Evolutionary conservation across 2,113 vertebrate species (phyloP), one percentile per base, ranked within the genome.

Genomic region (Todiramphus saurophagus): DNA sequence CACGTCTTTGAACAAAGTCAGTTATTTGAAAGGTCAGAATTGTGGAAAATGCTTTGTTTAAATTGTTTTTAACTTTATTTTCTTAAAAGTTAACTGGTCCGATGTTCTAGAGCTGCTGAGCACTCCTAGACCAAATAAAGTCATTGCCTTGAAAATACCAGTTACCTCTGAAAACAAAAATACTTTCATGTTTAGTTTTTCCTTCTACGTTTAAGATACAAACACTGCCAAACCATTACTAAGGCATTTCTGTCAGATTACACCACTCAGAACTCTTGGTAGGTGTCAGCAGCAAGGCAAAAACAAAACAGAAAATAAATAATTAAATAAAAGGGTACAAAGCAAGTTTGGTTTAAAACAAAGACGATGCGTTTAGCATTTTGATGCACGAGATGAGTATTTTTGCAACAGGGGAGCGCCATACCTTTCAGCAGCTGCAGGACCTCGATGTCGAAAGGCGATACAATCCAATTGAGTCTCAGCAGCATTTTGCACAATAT

Each of bases 401-500:
- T 90, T 83, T 86, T 83, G 35, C 37, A 81, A 33, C 8, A 13
- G 15, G 28, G 16, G 10, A 69, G 23, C 89, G 50, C 16, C 67
- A 28, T 96, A 97, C 97, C 97, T 96, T 66, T 60, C 56, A 50
- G 35, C 48, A 90, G 84, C 58, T 79, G 66, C 59, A 75, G 75
- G 43, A 64, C 39, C 19, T 33, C 16, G 37, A 21, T 19, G 46
- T 89, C 64, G 33, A 23, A 30, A 3, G 13, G 35, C 0, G 0
- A n/a, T 84, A 68, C 91, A 97, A 95, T 97, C 96, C 96, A 95
- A 93, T 78, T 7, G 16, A 60, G 58, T 44, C 56, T 67, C 48
- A 27, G 83, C 16, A 87, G 37, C 41, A 13, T 21, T 20, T 51
- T 66, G 63, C 55, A 87, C 37, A 77, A 44, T 63, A 94, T 91